phyloP scores from a whole-genome alignment of 1,140 invertebrate genomes.

The Meloidogyne hapla region DNA sequence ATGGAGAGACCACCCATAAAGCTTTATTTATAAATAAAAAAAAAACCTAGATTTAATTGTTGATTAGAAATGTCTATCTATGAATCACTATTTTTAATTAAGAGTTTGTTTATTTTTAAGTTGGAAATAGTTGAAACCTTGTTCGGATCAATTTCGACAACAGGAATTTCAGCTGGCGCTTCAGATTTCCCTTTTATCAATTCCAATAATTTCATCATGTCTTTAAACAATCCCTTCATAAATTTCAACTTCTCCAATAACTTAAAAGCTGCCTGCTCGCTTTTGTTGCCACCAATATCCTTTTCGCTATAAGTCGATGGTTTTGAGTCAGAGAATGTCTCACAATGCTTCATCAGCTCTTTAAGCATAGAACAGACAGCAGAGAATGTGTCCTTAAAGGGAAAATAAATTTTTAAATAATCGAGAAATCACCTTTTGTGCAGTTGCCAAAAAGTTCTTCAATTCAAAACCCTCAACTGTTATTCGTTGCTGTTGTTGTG shows the following conservation, averaged over 20 bases:
- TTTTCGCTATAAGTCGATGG: not conserved
- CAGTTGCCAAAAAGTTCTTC: conserved; percentile 40
- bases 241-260: conserved; percentile 27
- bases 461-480: conserved; percentile 33
- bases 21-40: too few species aligned
- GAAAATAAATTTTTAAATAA: not conserved
- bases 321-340: not conserved
- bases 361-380: conserved; percentile 17
- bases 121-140: conserved; percentile 21
- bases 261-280: not conserved
- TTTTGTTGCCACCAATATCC: not conserved
- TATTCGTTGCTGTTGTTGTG: conserved; percentile 21
- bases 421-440: conserved; percentile 19
- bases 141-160: conserved; percentile 34
- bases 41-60: too few species aligned
- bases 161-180: conserved; percentile 19
- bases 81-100: too few species aligned
- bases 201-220: conserved; percentile 31
- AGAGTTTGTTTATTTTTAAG: not conserved
- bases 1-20: too few species aligned
- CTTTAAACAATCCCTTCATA: conserved; percentile 27
- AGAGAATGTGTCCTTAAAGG: conserved; percentile 29
- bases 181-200: conserved; percentile 32
- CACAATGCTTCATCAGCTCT: conserved; percentile 10
- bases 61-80: too few species aligned